A percentile compares a stretch with the other conserved stretches of the same genome.
These are phyloP conservation scores for Phylloscopus trochiloides DNA, from an alignment of 2,113 vertebrate genomes.

Conservation along the genomic window DNA sequence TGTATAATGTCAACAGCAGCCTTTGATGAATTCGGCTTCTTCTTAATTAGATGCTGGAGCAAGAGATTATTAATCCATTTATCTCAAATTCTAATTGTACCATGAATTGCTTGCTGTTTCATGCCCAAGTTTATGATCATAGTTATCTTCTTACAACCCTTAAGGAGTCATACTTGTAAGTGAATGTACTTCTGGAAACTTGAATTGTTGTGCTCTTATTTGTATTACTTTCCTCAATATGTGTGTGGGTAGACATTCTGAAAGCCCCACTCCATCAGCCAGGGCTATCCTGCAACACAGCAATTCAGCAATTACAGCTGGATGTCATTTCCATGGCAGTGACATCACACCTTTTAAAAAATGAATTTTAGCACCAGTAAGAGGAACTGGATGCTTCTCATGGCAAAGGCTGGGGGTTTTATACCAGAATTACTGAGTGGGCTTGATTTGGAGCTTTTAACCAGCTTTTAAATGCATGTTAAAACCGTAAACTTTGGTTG, in stretches of 20 bases:
- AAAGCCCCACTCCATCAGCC: background rate
- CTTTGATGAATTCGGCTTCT: conserved; percentile 4
- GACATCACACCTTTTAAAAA: background rate
- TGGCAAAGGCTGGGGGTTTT: background rate
- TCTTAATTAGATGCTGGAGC: conserved; percentile 19
- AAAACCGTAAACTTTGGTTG: background rate
- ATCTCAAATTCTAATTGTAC: conserved; percentile 5
- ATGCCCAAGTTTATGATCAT: background rate
- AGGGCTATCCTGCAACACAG: background rate
- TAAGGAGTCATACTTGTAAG: background rate
- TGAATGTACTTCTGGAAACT: background rate
- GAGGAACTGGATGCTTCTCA: background rate
- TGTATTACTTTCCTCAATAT: background rate
- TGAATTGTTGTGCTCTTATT: background rate
- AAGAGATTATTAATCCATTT: conserved; percentile 37
- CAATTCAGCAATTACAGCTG: background rate
- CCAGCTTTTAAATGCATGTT: background rate
- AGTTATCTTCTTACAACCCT: background rate
- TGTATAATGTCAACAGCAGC: conserved; percentile 24
- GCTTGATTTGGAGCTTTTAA: background rate
- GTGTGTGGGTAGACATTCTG: background rate
- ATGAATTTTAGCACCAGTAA: background rate
- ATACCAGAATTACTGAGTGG: background rate
- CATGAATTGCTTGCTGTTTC: background rate
- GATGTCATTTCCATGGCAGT: background rate